A percentile compares a stretch with the other conserved stretches of the same genome.
Evolutionary conservation across 53 echinoderm and acorn worm species (phyloP).

Genomic region (Temnopleurus reevesii): DNA sequence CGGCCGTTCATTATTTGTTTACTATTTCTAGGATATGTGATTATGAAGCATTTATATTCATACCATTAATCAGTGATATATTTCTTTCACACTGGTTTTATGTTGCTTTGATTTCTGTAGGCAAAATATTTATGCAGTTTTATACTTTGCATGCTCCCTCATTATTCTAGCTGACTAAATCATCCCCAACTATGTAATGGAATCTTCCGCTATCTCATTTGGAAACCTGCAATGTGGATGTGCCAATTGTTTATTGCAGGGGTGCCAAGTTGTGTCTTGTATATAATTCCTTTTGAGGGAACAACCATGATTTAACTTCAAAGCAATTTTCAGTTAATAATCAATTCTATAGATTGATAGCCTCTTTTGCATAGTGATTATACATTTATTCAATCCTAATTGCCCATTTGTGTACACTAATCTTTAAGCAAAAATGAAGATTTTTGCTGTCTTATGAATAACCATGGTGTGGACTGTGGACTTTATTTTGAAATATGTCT

Average conservation of each 20-base stretch:
- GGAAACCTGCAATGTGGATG: not conserved
- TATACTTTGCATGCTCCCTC: constrained; percentile 22
- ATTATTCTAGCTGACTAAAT: not conserved
- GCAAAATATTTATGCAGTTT: constrained; percentile 30
- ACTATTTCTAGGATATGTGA: constrained; percentile 8
- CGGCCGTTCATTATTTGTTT: too few relatives aligned
- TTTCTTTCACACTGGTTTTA: not conserved
- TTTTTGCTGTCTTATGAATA: too few relatives aligned
- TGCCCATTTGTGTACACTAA: too few relatives aligned
- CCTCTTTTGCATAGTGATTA: not conserved
- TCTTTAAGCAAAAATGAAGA: too few relatives aligned
- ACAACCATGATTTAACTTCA: not conserved
- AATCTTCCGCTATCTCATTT: not conserved
- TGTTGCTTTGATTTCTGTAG: not conserved
- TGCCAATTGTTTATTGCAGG: not conserved
- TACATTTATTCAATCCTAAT: too few relatives aligned
- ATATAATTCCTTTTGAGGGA: not conserved
- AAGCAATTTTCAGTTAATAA: not conserved
- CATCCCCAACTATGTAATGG: not conserved
- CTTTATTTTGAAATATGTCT: too few relatives aligned
- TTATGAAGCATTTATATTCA: not conserved
- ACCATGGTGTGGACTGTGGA: too few relatives aligned
- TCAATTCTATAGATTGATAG: not conserved
- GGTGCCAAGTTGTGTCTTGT: not conserved
- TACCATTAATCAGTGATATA: not conserved